phyloP scores from a whole-genome alignment of 2,113 vertebrate species.

The Ancistrus triradiatus region DNA sequence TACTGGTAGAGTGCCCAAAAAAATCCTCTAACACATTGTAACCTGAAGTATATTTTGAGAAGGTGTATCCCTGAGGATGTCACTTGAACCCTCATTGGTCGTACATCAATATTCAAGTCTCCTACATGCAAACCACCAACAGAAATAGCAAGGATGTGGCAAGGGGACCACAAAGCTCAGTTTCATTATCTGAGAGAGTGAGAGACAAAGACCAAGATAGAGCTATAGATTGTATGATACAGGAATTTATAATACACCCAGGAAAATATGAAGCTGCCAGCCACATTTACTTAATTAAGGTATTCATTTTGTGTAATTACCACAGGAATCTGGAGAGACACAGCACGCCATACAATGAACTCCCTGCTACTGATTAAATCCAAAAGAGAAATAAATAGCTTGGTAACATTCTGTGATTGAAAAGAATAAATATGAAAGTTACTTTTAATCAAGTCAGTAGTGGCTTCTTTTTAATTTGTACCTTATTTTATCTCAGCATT shows the following conservation, averaged over 20 bases:
- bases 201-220: slow-evolving; percentile 19
- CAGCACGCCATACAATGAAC: slow-evolving; percentile 60
- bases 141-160: slow-evolving; percentile 61
- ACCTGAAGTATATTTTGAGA: slow-evolving; percentile 54
- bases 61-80: slow-evolving; percentile 51
- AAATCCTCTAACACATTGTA: slow-evolving; percentile 52
- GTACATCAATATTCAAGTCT: slow-evolving; percentile 61
- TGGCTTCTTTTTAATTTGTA: background rate
- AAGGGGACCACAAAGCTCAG: slow-evolving; percentile 56
- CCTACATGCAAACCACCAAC: slow-evolving; percentile 52
- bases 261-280: slow-evolving; percentile 67
- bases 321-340: slow-evolving; percentile 60
- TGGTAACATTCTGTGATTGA: slow-evolving; percentile 47
- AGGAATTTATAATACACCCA: slow-evolving; percentile 65
- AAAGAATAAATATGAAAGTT: slow-evolving; percentile 31
- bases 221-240: slow-evolving; percentile 45
- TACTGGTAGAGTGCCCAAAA: background rate
- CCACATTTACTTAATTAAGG: slow-evolving; percentile 67
- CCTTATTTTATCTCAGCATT: background rate
- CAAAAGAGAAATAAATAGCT: slow-evolving; percentile 49
- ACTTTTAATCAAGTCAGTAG: slow-evolving; percentile 24
- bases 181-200: slow-evolving; percentile 62
- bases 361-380: slow-evolving; percentile 61
- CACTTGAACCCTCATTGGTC: slow-evolving; percentile 39
- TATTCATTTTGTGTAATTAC: slow-evolving; percentile 73